Evolutionary conservation across 1,140 invertebrate genomes (phyloP).

Genomic region (Neodiprion virginianus): DNA sequence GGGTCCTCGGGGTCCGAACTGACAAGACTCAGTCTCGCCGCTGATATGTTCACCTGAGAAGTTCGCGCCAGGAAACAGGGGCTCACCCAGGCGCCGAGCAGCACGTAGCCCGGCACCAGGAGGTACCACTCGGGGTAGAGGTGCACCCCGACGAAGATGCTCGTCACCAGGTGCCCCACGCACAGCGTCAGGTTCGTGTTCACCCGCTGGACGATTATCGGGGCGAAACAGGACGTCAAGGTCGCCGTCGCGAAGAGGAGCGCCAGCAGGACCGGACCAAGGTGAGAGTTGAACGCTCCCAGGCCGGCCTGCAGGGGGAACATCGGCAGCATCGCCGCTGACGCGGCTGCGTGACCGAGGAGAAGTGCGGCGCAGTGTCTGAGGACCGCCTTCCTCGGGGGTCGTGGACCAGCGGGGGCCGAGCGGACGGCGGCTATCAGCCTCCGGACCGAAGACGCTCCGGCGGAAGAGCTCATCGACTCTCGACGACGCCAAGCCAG

Average conservation of each 20-base stretch:
- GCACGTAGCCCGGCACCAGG: slow-evolving; percentile 66
- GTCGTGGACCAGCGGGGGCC: slow-evolving; percentile 58
- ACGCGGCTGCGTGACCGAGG: slow-evolving; percentile 65
- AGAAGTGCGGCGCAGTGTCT: slow-evolving; percentile 66
- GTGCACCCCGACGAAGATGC: slow-evolving; percentile 66
- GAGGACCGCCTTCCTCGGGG: slow-evolving; percentile 59
- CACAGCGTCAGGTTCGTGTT: slow-evolving; percentile 64
- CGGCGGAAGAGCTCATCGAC: slow-evolving; percentile 72
- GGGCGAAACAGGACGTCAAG: slow-evolving; percentile 62
- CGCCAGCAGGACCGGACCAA: slow-evolving; percentile 65
- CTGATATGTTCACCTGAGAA: slow-evolving; percentile 66
- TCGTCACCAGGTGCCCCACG: slow-evolving; percentile 60
- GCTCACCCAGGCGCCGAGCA: slow-evolving; percentile 66
- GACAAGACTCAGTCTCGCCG: slow-evolving; percentile 66
- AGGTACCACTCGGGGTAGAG: slow-evolving; percentile 69
- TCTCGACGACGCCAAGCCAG: slow-evolving; percentile 63
- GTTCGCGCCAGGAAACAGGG: slow-evolving; percentile 64
- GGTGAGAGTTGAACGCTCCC: slow-evolving; percentile 48
- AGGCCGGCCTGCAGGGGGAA: slow-evolving; percentile 65
- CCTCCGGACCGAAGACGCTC: slow-evolving; percentile 71
- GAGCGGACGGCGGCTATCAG: slow-evolving; percentile 68
- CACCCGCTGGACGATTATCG: slow-evolving; percentile 62
- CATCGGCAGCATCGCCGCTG: slow-evolving; percentile 69
- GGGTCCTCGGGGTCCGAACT: slow-evolving; percentile 64
- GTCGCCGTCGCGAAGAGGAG: slow-evolving; percentile 64